Evolutionary conservation across 1,140 invertebrate genomes (phyloP).

Genomic region (Drosophila eugracilis): DNA sequence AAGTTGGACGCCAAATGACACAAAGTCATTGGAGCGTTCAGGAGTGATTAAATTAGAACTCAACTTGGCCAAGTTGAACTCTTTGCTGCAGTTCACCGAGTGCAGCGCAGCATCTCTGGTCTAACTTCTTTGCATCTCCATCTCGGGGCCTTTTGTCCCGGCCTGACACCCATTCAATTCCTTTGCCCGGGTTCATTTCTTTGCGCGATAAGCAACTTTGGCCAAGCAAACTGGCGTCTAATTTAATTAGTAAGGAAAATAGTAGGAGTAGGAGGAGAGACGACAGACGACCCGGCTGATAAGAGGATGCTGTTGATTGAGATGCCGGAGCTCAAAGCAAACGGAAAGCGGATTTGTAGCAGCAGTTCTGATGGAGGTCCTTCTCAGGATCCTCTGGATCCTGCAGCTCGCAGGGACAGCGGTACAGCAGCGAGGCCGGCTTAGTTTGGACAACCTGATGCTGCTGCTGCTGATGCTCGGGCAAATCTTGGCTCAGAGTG

Average conservation of each 20-base stretch:
- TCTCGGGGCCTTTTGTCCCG: slow-evolving; percentile 26
- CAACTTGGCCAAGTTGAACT: slow-evolving; percentile 40
- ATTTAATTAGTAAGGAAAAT: slow-evolving; percentile 67
- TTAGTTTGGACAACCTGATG: slow-evolving; percentile 40
- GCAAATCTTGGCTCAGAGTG: slow-evolving; percentile 1
- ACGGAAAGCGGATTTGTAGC: slow-evolving; percentile 61
- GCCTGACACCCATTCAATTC: slow-evolving; percentile 39
- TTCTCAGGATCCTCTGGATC: slow-evolving; percentile 13
- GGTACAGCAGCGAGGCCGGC: slow-evolving; percentile 30
- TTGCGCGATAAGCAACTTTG: slow-evolving; percentile 62
- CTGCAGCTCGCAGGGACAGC: slow-evolving; percentile 35
- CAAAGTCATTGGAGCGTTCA: slow-evolving; percentile 59
- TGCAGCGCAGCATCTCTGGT: slow-evolving; percentile 8
- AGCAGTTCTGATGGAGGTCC: slow-evolving; percentile 35
- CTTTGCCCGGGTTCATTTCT: slow-evolving; percentile 17
- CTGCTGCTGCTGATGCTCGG: too few relatives aligned
- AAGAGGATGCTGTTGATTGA: slow-evolving; percentile 54
- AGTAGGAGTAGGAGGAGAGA: not conserved
- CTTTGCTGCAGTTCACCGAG: slow-evolving; percentile 27
- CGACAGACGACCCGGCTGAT: slow-evolving; percentile 3
- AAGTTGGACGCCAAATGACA: slow-evolving; percentile 53
- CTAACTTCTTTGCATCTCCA: slow-evolving; percentile 58
- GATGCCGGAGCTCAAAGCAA: slow-evolving; percentile 57
- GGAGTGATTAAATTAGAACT: slow-evolving; percentile 70
- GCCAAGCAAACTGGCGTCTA: slow-evolving; percentile 59